Percentiles rank a stretch among this genome's conserved stretches.
phyloP scores from a whole-genome alignment of 2,888 invertebrate species.

The Choreutis nemorana region DNA sequence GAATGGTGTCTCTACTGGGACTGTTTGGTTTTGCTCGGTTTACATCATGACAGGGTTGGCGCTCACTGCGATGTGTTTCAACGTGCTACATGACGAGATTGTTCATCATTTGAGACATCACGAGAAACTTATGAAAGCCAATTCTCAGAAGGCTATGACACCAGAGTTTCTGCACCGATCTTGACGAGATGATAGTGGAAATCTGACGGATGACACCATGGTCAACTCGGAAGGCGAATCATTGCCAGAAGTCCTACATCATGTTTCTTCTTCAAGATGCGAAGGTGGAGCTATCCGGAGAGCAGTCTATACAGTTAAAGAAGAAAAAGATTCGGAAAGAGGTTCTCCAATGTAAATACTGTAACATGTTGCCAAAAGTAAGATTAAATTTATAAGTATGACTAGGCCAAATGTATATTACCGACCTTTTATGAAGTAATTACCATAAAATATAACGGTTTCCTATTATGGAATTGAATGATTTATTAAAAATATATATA shows the following conservation, averaged over 20 bases:
- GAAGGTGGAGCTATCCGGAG: slow-evolving; percentile 48
- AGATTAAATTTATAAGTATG: too few relatives aligned
- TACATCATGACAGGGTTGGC: slow-evolving; percentile 91
- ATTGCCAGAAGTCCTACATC: slow-evolving; percentile 55
- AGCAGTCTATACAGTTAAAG: slow-evolving; percentile 37
- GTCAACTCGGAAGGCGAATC: slow-evolving; percentile 50
- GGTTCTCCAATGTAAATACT: slow-evolving; percentile 38
- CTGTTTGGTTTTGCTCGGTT: slow-evolving; percentile 89
- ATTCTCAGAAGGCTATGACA: slow-evolving; percentile 44
- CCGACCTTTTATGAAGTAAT: too few relatives aligned
- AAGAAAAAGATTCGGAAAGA: slow-evolving; percentile 22
- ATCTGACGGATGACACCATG: slow-evolving; percentile 48
- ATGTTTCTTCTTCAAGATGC: slow-evolving; percentile 38
- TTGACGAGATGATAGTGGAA: slow-evolving; percentile 56
- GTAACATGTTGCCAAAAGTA: too few relatives aligned
- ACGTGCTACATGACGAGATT: slow-evolving; percentile 87
- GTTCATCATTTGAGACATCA: slow-evolving; percentile 79
- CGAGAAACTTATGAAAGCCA: slow-evolving; percentile 44
- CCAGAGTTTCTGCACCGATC: slow-evolving; percentile 52
- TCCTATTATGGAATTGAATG: too few relatives aligned
- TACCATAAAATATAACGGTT: too few relatives aligned
- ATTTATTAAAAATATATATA: too few relatives aligned
- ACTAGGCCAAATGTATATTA: too few relatives aligned
- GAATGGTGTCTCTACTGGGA: slow-evolving; percentile 65
- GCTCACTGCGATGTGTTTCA: slow-evolving; percentile 90